Evolutionary conservation across 2,797 vertebrate species (phyloP).

Genomic region (Onychomys arenicola): DNA sequence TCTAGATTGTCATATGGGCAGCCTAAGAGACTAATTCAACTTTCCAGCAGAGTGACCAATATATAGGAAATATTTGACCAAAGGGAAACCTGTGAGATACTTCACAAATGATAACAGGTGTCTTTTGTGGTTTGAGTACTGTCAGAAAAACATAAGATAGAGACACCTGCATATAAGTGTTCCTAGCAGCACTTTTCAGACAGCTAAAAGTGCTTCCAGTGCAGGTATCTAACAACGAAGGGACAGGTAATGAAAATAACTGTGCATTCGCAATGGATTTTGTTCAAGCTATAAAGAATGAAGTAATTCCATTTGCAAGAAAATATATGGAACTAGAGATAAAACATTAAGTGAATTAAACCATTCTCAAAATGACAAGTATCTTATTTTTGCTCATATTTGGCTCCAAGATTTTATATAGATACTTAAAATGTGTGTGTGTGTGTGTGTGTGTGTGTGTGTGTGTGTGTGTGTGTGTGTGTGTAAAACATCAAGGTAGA

Average conservation of each 20-base stretch:
- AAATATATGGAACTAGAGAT: not conserved
- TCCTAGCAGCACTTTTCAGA: not conserved
- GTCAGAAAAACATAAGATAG: not conserved
- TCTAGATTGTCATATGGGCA: not conserved
- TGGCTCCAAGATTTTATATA: not conserved
- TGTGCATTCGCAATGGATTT: not conserved
- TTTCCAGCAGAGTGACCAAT: not conserved
- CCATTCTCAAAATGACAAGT: not conserved
- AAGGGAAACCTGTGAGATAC: not conserved
- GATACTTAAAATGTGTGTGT: not conserved
- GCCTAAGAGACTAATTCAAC: not conserved
- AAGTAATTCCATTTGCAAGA: not conserved
- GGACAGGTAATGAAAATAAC: not conserved
- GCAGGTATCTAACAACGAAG: not conserved
- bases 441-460: not conserved
- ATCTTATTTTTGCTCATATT: not conserved
- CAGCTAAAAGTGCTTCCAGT: too few species aligned
- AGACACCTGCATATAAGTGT: not conserved
- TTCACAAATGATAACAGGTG: not conserved
- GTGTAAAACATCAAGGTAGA: not conserved
- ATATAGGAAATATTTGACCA: not conserved
- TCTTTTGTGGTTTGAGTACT: not conserved
- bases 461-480: not conserved
- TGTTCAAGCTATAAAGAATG: not conserved
- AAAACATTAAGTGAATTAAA: not conserved